Evolutionary conservation across 2,797 vertebrate genomes (phyloP).

Genomic region (Coregonus sp.): DNA sequence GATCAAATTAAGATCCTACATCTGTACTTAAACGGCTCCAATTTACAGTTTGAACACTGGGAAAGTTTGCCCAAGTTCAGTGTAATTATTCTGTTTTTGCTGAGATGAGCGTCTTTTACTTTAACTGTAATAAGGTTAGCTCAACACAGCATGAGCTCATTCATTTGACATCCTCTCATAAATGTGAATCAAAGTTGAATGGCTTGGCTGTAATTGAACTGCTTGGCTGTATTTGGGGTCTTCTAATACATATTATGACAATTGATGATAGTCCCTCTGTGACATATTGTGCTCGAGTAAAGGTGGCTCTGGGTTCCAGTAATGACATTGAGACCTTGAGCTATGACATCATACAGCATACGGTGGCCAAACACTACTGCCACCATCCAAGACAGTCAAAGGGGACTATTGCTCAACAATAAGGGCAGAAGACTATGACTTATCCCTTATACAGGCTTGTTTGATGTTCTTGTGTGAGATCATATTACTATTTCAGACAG

Average conservation of each 20-base stretch:
- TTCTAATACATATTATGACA: neutral
- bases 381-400: neutral
- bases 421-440: too few species aligned
- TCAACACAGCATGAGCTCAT: neutral
- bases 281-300: neutral
- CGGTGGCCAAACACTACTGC: neutral
- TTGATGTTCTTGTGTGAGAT: neutral
- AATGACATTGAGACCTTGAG: conserved; percentile 34
- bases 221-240: conserved; percentile 14
- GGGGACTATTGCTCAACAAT: too few species aligned
- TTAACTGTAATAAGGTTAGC: neutral
- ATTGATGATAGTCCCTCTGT: conserved; percentile 16
- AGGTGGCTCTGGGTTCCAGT: conserved; percentile 7
- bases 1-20: too few species aligned
- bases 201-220: too few species aligned
- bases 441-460: neutral
- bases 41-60: conserved; percentile 30
- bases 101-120: neutral
- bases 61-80: conserved; percentile 33
- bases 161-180: neutral
- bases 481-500: neutral
- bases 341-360: neutral
- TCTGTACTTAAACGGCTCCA: conserved; percentile 1
- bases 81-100: neutral
- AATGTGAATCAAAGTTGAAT: conserved; percentile 6